Conservation (phyloP, 2,888 invertebrate genomes). For the Cremastinae sp. region DNA sequence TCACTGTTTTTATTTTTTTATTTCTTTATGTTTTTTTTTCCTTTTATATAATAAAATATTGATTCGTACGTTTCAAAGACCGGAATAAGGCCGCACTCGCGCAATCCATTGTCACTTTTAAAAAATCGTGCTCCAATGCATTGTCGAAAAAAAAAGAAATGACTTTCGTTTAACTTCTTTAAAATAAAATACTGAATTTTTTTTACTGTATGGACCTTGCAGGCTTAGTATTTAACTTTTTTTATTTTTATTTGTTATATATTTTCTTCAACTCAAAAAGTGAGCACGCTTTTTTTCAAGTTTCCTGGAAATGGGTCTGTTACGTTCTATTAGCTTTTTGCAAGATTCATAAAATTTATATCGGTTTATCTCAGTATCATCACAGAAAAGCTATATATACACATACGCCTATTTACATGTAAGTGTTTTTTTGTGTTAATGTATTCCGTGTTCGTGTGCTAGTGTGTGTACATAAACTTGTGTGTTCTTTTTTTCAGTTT, state of each 20-base stretch:
- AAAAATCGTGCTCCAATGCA: slow-evolving; percentile 26
- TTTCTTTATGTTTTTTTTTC: slow-evolving; percentile 30
- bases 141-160: slow-evolving; percentile 8
- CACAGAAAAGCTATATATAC: slow-evolving; percentile 71
- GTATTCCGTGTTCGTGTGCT: slow-evolving; percentile 3
- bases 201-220: not conserved
- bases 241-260: slow-evolving; percentile 14
- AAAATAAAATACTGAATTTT: slow-evolving; percentile 3
- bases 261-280: slow-evolving; percentile 39
- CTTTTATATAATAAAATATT: slow-evolving; percentile 74
- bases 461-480: slow-evolving; percentile 18
- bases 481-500: slow-evolving; percentile 15
- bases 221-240: not conserved
- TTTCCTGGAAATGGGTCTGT: slow-evolving; percentile 52
- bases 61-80: slow-evolving; percentile 70
- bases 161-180: not conserved
- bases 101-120: slow-evolving; percentile 42
- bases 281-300: slow-evolving; percentile 59
- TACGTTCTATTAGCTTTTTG: slow-evolving; percentile 62
- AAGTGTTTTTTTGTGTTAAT: slow-evolving; percentile 17
- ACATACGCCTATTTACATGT: slow-evolving; percentile 66
- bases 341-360: slow-evolving; percentile 66
- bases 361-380: slow-evolving; percentile 64
- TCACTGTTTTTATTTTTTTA: slow-evolving; percentile 35
- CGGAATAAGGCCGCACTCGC: slow-evolving; percentile 69